Evolutionary conservation across 2,113 vertebrate genomes (phyloP), one percentile per base, ranked within the genome.

Genomic region (Dasyornis broadbenti): DNA sequence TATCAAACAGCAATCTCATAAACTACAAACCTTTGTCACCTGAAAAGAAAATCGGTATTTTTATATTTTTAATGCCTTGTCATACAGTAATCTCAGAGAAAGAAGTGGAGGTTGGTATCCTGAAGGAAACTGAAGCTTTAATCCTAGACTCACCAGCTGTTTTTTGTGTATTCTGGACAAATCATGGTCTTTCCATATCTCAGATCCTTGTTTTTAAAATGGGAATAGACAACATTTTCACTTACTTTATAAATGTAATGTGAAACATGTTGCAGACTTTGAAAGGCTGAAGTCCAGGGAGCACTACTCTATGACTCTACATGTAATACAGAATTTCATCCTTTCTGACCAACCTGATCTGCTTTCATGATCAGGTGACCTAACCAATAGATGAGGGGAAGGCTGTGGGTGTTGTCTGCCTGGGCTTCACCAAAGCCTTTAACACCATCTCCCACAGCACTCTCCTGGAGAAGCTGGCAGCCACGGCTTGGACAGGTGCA

Each of bases 401-500:
- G 60, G 15, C 9, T 75, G 15, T 53, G 18, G 11, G 1, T 50
- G 44, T 15, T 71, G 10, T 65, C 2, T 66, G 1, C 16, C 13
- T 7, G 9, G 3, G 21, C 28, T 59, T 28, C 33, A 66, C 28
- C 68, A 81, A 33, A 0, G 23, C 33, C 37, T 52, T 28, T 73
- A 52, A 6, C 28, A 39, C 33, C 3, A 0, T 33, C 11, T 79
- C 49, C 20, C 33, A 17, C 17, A 47, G 35, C 35, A 15, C 4
- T 2, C 15, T 45, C 44, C 59, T 23, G 37, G 2, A 49, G 10
- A 42, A 72, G 13, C 14, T 72, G 49, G 9, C 35, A 56, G 49
- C 31, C 57, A 35, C 0, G 0, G 64, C 16, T 35, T 26, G 66
- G 31, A 49, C 30, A 40, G 30, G 11, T 1, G 21, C 11, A 7